Evolutionary conservation across 2,888 invertebrate species (phyloP).

Genomic region (Aphidoletes aphidimyza): DNA sequence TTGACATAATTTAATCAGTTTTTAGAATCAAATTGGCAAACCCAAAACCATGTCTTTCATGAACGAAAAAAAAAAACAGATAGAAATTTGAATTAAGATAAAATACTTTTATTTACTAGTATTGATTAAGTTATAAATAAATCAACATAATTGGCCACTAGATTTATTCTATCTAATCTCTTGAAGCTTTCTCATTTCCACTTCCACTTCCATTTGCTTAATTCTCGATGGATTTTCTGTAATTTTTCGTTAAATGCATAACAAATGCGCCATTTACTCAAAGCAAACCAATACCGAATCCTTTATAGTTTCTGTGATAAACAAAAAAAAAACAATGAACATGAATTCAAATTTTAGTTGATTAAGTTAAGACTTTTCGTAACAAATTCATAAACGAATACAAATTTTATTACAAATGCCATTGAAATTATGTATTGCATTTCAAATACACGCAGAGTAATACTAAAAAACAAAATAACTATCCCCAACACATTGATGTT

Average conservation of each 20-base stretch:
- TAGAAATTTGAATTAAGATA: no score
- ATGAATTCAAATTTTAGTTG: constrained; percentile 11
- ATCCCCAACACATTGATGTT: not conserved
- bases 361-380: constrained; percentile 41
- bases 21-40: not conserved
- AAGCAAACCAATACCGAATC: not conserved
- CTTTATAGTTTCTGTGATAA: constrained; percentile 51
- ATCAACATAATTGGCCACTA: no score
- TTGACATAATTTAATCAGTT: not conserved
- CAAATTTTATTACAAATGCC: constrained; percentile 26
- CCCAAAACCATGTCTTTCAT: no score
- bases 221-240: not conserved
- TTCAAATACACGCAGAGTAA: constrained; percentile 30
- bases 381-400: not conserved
- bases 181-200: no score
- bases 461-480: no score
- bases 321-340: not conserved
- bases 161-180: no score
- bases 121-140: no score
- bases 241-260: not conserved
- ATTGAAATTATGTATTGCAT: constrained; percentile 14
- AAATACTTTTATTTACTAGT: no score
- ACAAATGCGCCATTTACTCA: constrained; percentile 13
- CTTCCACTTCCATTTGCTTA: no score
- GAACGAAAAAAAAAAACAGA: no score